phyloP scores from a whole-genome alignment of 2,797 vertebrate species.

The Erethizon dorsatum region DNA sequence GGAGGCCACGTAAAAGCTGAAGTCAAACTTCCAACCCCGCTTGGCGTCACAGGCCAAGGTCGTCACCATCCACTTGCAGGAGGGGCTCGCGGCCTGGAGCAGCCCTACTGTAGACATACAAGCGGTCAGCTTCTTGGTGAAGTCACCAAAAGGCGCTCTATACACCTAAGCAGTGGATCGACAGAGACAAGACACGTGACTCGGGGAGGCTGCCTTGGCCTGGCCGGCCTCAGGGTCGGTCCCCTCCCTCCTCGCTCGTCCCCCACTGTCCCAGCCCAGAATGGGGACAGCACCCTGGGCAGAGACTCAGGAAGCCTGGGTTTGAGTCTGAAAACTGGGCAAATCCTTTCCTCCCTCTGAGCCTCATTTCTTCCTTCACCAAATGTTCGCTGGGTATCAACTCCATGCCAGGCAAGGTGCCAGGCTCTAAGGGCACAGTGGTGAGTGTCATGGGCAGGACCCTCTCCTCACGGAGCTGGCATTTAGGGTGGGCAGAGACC shows the following conservation, averaged over 20 bases:
- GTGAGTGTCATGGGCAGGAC: background rate
- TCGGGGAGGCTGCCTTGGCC: conserved; percentile 82
- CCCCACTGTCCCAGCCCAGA: background rate
- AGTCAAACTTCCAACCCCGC: conserved; percentile 96
- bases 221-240: conserved; percentile 62
- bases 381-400: background rate
- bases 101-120: conserved; percentile 97
- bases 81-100: conserved; percentile 93
- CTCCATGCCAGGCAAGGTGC: background rate
- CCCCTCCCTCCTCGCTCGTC: conserved; percentile 69
- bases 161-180: conserved; percentile 95
- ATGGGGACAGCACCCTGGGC: background rate
- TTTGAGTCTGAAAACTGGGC: background rate
- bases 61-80: conserved; percentile 98
- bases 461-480: background rate
- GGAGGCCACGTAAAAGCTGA: conserved; percentile 96
- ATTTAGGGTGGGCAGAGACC: background rate
- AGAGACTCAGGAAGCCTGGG: conserved; percentile 52
- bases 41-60: conserved; percentile 93
- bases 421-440: background rate
- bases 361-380: conserved; percentile 6
- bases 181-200: conserved; percentile 92
- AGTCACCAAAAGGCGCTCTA: conserved; percentile 96
- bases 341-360: conserved; percentile 21
- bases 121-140: conserved; percentile 97